Evolutionary conservation across 1,140 invertebrate species (phyloP), one percentile per base, ranked within the genome.

Genomic region (Phymorhynchus buccinoides): DNA sequence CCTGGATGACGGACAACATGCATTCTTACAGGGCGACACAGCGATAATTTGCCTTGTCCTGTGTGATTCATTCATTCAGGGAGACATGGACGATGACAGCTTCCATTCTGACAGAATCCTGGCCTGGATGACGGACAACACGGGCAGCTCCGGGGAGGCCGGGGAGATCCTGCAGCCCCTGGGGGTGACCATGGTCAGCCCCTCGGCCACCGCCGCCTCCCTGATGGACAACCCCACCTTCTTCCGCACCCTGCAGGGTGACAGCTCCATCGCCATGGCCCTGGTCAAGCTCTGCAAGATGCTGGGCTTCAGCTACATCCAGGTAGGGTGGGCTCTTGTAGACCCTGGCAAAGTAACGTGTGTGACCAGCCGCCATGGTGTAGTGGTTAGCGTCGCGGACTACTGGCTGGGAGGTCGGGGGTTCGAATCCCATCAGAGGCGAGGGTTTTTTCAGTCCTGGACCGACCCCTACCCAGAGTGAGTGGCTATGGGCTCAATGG

Each of bases 191-290:
- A 85, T 91, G 27, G 84, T 92, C 71, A 92, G 92, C 83, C 89
- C 91, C 0, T 85, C 89, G 77, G 89, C 91, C 32, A 97, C 96
- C 6, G 95, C 95, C 16, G 94, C 94, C 80, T 95, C 96, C 91
- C 93, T 97, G 48, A 96, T 95, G 80, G 94, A 96, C 86, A 97
- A 95, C 93, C 95, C 95, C 78, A 96, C 96, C 85, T 97, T 97
- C 93, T 93, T 96, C 87, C 94, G 96, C 30, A 96, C 97, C 1
- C 96, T 97, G 14, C 96, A 96, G 66, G 96, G 96, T 0, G 96
- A 97, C 93, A 95, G 95, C 88, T 96, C 96, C 92, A 96, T 96
- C 93, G 96, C 96, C 1, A 95, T 95, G 88, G 95, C 96, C 42
- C 95, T 97, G 87, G 94, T 89, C 27, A 88, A 89, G 66, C 77